These are phyloP conservation scores for Aporophyla lueneburgensis DNA, from an alignment of 2,888 invertebrate genomes.

Conservation along the genomic window DNA sequence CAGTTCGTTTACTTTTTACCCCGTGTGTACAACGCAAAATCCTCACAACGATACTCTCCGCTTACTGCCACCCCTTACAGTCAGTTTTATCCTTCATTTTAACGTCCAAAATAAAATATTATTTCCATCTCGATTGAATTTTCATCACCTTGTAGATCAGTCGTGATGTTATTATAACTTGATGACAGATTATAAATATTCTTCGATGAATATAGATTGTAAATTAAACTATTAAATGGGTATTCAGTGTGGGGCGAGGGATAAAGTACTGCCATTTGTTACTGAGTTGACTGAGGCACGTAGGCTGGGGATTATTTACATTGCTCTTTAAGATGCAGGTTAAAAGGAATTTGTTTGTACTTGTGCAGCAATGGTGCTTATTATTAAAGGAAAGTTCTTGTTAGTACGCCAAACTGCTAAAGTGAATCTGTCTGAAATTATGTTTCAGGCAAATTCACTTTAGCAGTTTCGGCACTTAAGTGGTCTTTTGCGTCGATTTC, in stretches of 20 bases:
- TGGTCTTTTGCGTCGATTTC: not conserved
- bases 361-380: not conserved
- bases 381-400: no score
- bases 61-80: conserved; percentile 79
- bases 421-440: no score
- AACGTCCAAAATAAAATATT: conserved; percentile 79
- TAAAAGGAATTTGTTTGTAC: not conserved
- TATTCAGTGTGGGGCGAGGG: conserved; percentile 6
- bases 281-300: conserved; percentile 26
- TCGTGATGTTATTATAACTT: conserved; percentile 73
- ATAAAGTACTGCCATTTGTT: conserved; percentile 55
- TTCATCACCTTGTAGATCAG: conserved; percentile 80
- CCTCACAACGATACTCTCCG: conserved; percentile 79
- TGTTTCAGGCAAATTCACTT: no score
- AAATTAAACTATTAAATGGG: conserved; percentile 57
- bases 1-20: not conserved
- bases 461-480: no score
- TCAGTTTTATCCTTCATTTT: conserved; percentile 85
- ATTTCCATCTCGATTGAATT: conserved; percentile 83
- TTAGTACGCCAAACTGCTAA: no score
- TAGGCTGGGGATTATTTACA: not conserved
- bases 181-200: conserved; percentile 66
- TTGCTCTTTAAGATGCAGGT: conserved; percentile 7
- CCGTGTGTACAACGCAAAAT: conserved; percentile 79
- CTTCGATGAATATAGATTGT: conserved; percentile 55